These are phyloP conservation scores for Trisateles emortualis DNA, from an alignment of 2,888 invertebrate species.

Conservation along the genomic window DNA sequence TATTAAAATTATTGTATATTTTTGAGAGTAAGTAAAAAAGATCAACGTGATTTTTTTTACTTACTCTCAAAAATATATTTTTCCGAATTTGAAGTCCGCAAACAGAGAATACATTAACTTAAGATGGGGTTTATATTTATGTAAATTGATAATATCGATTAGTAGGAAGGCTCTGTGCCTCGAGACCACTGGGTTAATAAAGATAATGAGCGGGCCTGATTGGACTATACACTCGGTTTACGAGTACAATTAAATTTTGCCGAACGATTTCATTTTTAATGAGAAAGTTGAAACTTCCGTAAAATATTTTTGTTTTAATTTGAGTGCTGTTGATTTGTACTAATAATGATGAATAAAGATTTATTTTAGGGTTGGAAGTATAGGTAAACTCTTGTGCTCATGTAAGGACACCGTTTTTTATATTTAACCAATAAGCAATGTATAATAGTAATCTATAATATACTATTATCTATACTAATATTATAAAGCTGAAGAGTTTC, in stretches of 20 bases:
- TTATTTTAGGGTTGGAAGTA: no score
- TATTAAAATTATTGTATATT: no score
- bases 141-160: constrained; percentile 24
- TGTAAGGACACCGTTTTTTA: no score
- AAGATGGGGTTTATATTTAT: constrained; percentile 15
- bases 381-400: no score
- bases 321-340: background rate
- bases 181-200: constrained; percentile 30
- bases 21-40: no score
- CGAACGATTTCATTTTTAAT: constrained; percentile 1
- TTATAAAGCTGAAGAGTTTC: no score
- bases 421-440: no score
- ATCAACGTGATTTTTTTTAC: no score
- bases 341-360: background rate
- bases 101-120: constrained; percentile 9
- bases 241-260: constrained; percentile 3
- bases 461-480: no score
- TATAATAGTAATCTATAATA: no score
- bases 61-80: no score
- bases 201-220: constrained; percentile 30
- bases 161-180: constrained; percentile 6
- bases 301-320: constrained; percentile 1
- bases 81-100: background rate
- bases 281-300: background rate
- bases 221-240: constrained; percentile 16